These are phyloP conservation scores for Engraulis encrasicolus DNA, from an alignment of 2,113 vertebrate species.

Conservation along the genomic window DNA sequence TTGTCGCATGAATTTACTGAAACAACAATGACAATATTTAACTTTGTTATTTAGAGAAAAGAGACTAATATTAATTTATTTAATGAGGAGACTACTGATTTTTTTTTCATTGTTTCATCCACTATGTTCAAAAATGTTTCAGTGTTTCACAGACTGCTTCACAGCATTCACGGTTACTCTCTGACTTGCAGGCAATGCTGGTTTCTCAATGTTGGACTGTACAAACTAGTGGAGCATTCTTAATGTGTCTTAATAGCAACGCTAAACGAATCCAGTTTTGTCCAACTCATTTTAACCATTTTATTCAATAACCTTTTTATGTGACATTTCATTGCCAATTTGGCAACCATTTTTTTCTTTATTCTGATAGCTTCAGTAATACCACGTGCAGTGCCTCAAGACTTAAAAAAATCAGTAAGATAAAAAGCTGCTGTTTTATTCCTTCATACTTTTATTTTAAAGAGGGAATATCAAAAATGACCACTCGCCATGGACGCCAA, in stretches of 20 bases:
- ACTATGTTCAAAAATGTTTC: background rate
- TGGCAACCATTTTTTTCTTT: background rate
- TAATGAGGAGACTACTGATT: constrained; percentile 85
- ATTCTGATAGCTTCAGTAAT: background rate
- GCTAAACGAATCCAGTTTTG: background rate
- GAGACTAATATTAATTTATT: constrained; percentile 97
- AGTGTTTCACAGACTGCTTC: constrained; percentile 32
- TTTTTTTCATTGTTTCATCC: constrained; percentile 52
- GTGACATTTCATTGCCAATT: constrained; percentile 1
- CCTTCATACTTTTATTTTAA: background rate
- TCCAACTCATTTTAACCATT: background rate
- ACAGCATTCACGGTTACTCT: constrained; percentile 33
- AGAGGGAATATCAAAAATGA: background rate
- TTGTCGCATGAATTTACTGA: constrained; percentile 69
- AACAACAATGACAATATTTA: constrained; percentile 82
- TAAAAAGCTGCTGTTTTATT: background rate
- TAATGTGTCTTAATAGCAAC: background rate
- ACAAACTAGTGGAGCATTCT: background rate
- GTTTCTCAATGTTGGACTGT: background rate
- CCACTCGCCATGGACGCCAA: background rate
- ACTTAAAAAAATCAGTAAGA: background rate
- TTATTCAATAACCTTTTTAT: background rate
- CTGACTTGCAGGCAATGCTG: background rate
- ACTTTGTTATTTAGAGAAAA: constrained; percentile 84
- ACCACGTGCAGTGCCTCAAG: background rate